Conservation (phyloP, 2,113 vertebrate species). For the Cichladusa arquata region DNA sequence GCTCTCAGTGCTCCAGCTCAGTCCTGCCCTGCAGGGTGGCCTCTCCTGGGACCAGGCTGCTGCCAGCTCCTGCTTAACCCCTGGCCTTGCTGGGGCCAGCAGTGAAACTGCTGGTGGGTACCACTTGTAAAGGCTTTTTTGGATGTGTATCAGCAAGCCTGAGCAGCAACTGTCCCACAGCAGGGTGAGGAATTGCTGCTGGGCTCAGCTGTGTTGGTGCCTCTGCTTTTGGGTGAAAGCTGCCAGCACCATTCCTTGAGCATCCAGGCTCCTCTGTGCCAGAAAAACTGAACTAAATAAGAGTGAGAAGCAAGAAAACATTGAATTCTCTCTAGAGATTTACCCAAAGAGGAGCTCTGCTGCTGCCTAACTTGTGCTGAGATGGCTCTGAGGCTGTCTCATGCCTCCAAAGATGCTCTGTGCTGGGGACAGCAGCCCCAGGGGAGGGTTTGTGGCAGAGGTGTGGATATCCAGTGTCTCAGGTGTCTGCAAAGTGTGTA, state of each 20-base stretch:
- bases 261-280: neutral
- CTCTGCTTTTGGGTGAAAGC: neutral
- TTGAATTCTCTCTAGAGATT: neutral
- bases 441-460: neutral
- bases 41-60: neutral
- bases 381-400: neutral
- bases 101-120: neutral
- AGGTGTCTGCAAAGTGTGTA: neutral
- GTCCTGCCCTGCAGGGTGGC: neutral
- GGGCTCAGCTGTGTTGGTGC: neutral
- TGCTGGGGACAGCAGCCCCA: neutral
- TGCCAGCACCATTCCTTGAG: neutral
- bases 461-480: neutral
- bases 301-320: neutral
- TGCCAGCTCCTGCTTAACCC: neutral
- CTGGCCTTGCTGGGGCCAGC: neutral
- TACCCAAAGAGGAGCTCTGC: neutral
- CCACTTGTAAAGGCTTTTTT: neutral
- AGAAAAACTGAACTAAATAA: neutral
- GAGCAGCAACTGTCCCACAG: neutral
- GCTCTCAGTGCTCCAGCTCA: neutral
- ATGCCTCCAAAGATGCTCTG: neutral
- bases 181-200: neutral
- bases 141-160: neutral
- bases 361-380: neutral